phyloP scores from a whole-genome alignment of 2,888 invertebrate genomes.

The Lasioglossum marginatum region DNA sequence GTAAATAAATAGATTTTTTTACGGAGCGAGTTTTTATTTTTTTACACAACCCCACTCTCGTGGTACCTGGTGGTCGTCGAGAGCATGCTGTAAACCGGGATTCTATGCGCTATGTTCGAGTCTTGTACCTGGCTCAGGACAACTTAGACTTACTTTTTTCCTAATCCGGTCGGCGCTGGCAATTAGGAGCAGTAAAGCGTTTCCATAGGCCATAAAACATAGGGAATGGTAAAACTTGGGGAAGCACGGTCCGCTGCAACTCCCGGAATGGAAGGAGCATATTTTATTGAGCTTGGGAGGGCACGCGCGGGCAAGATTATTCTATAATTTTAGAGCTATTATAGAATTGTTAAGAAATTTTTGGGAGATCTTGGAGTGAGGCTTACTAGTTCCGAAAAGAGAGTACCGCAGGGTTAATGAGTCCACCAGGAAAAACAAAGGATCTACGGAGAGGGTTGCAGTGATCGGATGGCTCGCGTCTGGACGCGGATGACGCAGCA shows the following conservation, averaged over 20 bases:
- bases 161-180: neutral
- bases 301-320: neutral
- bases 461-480: constrained; percentile 57
- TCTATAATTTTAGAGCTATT: too few relatives aligned
- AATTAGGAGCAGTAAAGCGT: constrained; percentile 8
- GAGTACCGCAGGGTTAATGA: neutral
- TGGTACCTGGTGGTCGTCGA: neutral
- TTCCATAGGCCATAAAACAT: too few relatives aligned
- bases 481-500: constrained; percentile 79
- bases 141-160: neutral
- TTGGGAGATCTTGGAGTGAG: neutral
- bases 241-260: neutral
- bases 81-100: constrained; percentile 1
- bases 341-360: too few relatives aligned
- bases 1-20: too few relatives aligned
- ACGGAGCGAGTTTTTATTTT: constrained; percentile 45
- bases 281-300: neutral
- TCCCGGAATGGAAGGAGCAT: neutral
- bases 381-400: neutral
- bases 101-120: neutral
- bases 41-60: constrained; percentile 23
- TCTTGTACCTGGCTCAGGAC: neutral
- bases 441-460: constrained; percentile 17
- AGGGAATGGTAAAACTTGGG: neutral
- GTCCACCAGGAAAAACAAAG: constrained; percentile 61